Evolutionary conservation across 2,888 invertebrate genomes (phyloP).

Genomic region (Aethes cnicana): DNA sequence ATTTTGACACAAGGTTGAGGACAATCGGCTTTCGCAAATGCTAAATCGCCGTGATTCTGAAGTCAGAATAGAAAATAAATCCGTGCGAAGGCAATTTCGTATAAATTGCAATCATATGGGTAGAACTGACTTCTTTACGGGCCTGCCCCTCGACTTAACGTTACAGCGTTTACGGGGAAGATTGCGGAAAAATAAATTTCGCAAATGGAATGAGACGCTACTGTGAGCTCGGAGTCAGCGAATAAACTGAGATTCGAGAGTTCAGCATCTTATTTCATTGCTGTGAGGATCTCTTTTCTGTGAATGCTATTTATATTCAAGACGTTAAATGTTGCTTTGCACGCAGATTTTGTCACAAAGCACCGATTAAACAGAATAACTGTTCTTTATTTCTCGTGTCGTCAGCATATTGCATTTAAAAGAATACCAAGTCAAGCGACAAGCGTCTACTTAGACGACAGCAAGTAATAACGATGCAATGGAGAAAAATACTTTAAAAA

Average conservation of each 20-base stretch:
- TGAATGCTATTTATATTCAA: constrained; percentile 16
- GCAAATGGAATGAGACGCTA: constrained; percentile 53
- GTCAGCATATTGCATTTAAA: too few species aligned
- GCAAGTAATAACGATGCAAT: constrained; percentile 37
- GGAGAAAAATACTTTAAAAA: constrained; percentile 34
- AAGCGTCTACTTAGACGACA: background rate
- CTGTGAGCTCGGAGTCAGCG: constrained; percentile 38
- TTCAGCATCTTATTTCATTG: constrained; percentile 37
- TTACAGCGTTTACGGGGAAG: constrained; percentile 48
- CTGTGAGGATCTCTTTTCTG: constrained; percentile 38
- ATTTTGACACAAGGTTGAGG: constrained; percentile 25
- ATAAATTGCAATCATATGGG: constrained; percentile 49
- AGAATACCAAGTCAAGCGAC: too few species aligned
- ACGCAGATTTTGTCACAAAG: background rate
- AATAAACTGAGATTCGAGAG: constrained; percentile 43
- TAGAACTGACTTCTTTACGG: constrained; percentile 50
- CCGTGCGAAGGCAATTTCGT: constrained; percentile 36
- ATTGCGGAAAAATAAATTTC: constrained; percentile 60
- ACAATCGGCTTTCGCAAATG: constrained; percentile 29
- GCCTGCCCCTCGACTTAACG: constrained; percentile 46
- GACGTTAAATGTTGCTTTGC: constrained; percentile 14
- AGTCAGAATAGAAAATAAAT: constrained; percentile 31
- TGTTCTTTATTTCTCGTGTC: background rate
- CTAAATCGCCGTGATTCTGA: constrained; percentile 19
- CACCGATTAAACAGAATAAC: background rate